phyloP scores from a whole-genome alignment of 2,113 vertebrate genomes.

The Leucosticte australis region DNA sequence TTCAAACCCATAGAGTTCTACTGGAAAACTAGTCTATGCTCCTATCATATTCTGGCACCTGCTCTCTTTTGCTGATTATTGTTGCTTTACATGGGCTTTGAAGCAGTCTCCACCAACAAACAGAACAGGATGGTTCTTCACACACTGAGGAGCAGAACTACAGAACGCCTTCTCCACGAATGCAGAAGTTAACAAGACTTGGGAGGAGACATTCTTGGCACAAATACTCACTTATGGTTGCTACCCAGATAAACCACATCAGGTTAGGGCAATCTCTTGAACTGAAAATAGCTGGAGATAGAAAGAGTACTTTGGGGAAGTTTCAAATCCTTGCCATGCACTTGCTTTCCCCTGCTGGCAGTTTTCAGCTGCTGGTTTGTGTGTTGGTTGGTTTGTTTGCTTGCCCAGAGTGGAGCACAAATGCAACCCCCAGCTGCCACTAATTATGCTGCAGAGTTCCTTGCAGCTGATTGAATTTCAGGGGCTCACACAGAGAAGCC shows the following conservation, averaged over 20 bases:
- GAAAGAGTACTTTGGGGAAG: neutral
- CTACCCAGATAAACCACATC: neutral
- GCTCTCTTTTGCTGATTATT: neutral
- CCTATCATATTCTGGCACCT: neutral
- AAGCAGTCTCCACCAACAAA: neutral
- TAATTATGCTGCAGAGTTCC: neutral
- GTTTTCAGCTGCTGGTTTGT: neutral
- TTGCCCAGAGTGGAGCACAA: neutral
- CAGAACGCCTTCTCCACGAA: rapidly evolving
- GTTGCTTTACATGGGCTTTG: neutral
- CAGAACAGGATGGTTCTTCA: neutral
- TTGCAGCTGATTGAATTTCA: neutral
- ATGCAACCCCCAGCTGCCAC: neutral
- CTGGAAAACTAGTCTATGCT: neutral
- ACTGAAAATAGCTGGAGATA: neutral
- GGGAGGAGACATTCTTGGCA: neutral
- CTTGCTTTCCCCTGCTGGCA: neutral
- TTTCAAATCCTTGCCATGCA: neutral
- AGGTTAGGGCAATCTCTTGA: neutral
- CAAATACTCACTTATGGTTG: neutral
- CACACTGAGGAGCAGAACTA: neutral
- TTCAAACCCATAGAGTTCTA: neutral
- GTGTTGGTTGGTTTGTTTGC: neutral
- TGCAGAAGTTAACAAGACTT: neutral
- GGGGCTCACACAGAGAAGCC: neutral